Conservation (phyloP, 2,797 vertebrate genomes). For the Apogon talboti region DNA sequence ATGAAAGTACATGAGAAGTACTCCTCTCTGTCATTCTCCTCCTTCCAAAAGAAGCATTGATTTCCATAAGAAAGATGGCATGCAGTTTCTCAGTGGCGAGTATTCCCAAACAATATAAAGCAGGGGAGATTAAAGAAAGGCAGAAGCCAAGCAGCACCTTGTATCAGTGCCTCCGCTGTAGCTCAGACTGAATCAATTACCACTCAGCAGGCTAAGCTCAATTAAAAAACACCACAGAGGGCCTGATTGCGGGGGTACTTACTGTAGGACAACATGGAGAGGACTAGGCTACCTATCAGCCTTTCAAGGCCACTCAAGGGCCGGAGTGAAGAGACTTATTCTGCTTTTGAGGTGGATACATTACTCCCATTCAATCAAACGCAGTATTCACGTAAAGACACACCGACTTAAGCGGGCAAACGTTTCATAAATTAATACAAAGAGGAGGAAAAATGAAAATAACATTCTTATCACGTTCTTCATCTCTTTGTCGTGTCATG, state of each 20-base stretch:
- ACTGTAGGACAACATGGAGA: conserved; percentile 86
- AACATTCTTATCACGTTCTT: conserved; percentile 3
- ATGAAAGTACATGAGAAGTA: conserved; percentile 87
- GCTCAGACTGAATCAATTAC: conserved; percentile 94
- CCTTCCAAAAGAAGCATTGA: conserved; percentile 88
- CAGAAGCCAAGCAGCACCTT: conserved; percentile 90
- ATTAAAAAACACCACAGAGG: conserved; percentile 88
- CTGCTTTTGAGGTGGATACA: conserved; percentile 78
- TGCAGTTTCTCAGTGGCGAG: conserved; percentile 94
- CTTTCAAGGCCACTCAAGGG: conserved; percentile 86
- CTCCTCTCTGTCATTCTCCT: conserved; percentile 80
- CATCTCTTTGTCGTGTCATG: conserved; percentile 55
- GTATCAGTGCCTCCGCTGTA: conserved; percentile 89
- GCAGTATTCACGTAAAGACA: conserved; percentile 8
- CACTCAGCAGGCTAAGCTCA: conserved; percentile 88
- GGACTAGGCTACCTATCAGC: conserved; percentile 85
- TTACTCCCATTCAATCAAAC: conserved; percentile 65
- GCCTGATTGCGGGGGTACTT: conserved; percentile 84
- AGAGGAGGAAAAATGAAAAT: conserved; percentile 57
- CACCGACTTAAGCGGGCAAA: neutral
- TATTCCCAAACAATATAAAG: conserved; percentile 92
- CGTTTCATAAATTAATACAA: conserved; percentile 66
- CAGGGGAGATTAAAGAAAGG: conserved; percentile 94
- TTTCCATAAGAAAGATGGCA: conserved; percentile 99
- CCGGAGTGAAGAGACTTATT: conserved; percentile 84